A percentile compares a stretch with the other conserved stretches of the same genome.
phyloP scores from a whole-genome alignment of 2,113 vertebrate genomes.

The Tor tambroides region DNA sequence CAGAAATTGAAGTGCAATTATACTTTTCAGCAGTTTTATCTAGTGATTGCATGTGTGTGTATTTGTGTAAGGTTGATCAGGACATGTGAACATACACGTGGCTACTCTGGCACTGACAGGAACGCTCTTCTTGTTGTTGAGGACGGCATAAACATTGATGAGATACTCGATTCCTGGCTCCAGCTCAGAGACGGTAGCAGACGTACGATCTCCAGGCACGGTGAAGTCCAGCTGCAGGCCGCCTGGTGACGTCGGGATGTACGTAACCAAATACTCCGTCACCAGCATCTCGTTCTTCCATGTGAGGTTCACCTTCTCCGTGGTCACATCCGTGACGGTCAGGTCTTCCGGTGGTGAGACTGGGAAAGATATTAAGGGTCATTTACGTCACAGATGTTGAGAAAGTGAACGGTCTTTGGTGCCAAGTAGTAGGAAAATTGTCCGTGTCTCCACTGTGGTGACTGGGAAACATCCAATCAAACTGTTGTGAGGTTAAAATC shows the following conservation, averaged over 20 bases:
- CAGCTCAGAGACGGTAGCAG: constrained; percentile 83
- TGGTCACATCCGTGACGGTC: constrained; percentile 81
- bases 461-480: background rate
- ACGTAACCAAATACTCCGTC: constrained; percentile 85
- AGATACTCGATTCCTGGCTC: constrained; percentile 94
- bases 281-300: constrained; percentile 92
- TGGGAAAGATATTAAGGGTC: constrained; percentile 60
- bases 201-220: constrained; percentile 83
- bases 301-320: constrained; percentile 85
- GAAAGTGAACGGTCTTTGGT: background rate
- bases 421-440: background rate
- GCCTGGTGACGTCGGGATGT: constrained; percentile 81
- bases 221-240: constrained; percentile 85
- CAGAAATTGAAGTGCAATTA: background rate
- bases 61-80: background rate
- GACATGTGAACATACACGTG: constrained; percentile 79
- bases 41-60: background rate
- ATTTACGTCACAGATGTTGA: constrained; percentile 10
- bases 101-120: constrained; percentile 89
- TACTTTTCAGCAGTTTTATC: background rate
- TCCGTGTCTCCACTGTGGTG: background rate
- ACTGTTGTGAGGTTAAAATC: background rate
- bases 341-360: constrained; percentile 92
- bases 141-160: constrained; percentile 89
- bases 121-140: constrained; percentile 89